A percentile compares a stretch with the other conserved stretches of the same genome.
Evolutionary conservation across 2,113 vertebrate genomes (phyloP).

Genomic region (Melanotaenia duboulayi): DNA sequence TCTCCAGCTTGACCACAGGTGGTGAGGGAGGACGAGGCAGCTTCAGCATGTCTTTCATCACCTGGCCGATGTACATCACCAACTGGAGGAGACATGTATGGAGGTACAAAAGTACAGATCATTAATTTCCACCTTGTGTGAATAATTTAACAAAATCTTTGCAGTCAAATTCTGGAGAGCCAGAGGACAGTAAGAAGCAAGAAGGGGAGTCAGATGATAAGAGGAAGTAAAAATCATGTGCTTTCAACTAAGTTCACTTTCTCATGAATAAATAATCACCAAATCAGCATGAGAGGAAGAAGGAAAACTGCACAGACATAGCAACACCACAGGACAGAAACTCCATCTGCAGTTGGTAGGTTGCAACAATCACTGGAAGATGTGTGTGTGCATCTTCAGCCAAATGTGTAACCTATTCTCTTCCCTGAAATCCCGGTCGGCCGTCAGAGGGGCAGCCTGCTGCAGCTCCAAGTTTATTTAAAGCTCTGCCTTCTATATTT

Average conservation of each 20-base stretch:
- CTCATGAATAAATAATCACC: slow-evolving; percentile 68
- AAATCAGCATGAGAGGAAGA: neutral
- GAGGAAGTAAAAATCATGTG: slow-evolving; percentile 31
- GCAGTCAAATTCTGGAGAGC: neutral
- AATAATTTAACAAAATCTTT: neutral
- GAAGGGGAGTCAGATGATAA: slow-evolving; percentile 25
- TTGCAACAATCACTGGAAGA: too few relatives aligned
- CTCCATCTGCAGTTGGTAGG: too few relatives aligned
- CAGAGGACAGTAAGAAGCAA: neutral
- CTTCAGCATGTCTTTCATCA: slow-evolving; percentile 94
- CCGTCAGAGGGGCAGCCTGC: slow-evolving; percentile 41
- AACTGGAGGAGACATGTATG: slow-evolving; percentile 76
- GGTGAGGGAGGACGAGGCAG: slow-evolving; percentile 92
- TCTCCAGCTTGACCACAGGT: slow-evolving; percentile 93
- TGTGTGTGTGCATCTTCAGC: too few relatives aligned
- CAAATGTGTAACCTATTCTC: slow-evolving; percentile 48
- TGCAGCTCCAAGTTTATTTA: slow-evolving; percentile 75
- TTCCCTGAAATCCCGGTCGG: slow-evolving; percentile 62
- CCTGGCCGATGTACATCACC: slow-evolving; percentile 96
- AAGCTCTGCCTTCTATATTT: slow-evolving; percentile 79
- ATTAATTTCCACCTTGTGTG: too few relatives aligned
- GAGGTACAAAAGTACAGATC: too few relatives aligned
- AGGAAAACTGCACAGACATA: neutral
- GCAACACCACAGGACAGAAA: slow-evolving; percentile 5
- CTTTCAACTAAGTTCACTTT: slow-evolving; percentile 25